Conservation (phyloP, 2,888 invertebrate genomes). For the Lithophane semibrunnea region DNA sequence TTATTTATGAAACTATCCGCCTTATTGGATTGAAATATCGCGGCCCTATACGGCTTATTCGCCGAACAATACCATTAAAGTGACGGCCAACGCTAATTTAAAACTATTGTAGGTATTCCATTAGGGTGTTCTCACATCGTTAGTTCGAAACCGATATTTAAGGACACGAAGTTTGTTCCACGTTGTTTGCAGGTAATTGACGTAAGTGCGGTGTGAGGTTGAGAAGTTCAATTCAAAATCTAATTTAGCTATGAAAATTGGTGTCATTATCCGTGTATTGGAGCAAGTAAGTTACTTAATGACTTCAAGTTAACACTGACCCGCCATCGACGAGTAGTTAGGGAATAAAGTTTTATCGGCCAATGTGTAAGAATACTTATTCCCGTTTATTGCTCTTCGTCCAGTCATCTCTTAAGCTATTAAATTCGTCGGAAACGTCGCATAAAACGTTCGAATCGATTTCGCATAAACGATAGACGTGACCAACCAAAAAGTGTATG, state of each 20-base stretch:
- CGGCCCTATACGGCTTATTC: constrained; percentile 73
- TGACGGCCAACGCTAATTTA: constrained; percentile 62
- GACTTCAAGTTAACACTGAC: constrained; percentile 66
- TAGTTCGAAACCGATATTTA: constrained; percentile 52
- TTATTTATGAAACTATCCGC: constrained; percentile 88
- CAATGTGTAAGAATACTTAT: constrained; percentile 89
- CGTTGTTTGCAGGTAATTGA: constrained; percentile 47
- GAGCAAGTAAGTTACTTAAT: constrained; percentile 68
- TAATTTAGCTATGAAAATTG: constrained; percentile 69
- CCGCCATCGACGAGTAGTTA: constrained; percentile 74
- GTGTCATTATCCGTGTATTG: constrained; percentile 62
- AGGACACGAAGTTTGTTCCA: constrained; percentile 58
- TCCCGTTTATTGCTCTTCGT: constrained; percentile 86
- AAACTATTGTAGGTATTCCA: constrained; percentile 49
- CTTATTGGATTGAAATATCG: constrained; percentile 88
- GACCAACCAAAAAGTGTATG: constrained; percentile 82
- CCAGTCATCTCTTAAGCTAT: constrained; percentile 87
- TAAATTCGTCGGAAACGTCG: constrained; percentile 88
- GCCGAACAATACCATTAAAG: constrained; percentile 75
- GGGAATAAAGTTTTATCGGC: constrained; percentile 84
- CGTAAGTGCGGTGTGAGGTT: constrained; percentile 43
- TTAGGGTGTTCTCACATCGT: constrained; percentile 32
- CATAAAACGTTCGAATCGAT: constrained; percentile 89
- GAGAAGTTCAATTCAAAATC: constrained; percentile 66
- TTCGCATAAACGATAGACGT: constrained; percentile 89